Base-by-base conservation (phyloP, 2,113 vertebrate species). In the Leucosticte australis region DNA sequence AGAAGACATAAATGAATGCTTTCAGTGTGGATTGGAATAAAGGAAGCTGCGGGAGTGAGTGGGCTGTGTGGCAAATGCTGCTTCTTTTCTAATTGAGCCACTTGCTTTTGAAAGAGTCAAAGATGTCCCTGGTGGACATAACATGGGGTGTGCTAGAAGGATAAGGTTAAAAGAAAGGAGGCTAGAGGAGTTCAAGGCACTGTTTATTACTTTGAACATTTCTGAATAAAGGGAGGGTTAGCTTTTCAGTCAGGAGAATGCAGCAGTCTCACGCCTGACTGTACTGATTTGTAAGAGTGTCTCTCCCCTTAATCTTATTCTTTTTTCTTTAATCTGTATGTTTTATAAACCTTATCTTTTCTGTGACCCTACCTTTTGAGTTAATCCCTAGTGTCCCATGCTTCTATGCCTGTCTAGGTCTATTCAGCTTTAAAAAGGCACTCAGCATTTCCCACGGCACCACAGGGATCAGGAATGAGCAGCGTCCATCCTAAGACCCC, bases 31-130 rank as follows among this genome's bases (percentile, higher is more conserved):
- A 44, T 18, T 35, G 89, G 60, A 78, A 82, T 91, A 92, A 89
- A 94, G 88, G 46, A 89, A 62, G 44, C 52, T 53, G 83, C 3
- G 0, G 65, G 64, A 94, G 83, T 1, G n/a, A 89, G 52, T 70
- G 78, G 81, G 90, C 41, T 88, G 62, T 46, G n/a, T 75, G 41
- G 68, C 39, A 93, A 90, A 92, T 9, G 44, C n/a, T 63, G 42
- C 64, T 64, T 46, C 57, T 91, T 96, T 94, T 95, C 67, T 96
- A 95, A 97, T 94, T 94, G 83, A 96, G 93, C 59, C 90, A 87
- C 91, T 94, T 70, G 44, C 65, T 64, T 82, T 85, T 65, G 71
- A 67, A 85, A 86, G 53, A 77, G n/a, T 39, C 81, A 82, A 83
- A 89, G 47, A 95, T 76, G 81, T 92, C 55, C 64, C 81, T 83